Conservation (phyloP, 1,140 invertebrate genomes). For the Neotoxoptera formosana region DNA sequence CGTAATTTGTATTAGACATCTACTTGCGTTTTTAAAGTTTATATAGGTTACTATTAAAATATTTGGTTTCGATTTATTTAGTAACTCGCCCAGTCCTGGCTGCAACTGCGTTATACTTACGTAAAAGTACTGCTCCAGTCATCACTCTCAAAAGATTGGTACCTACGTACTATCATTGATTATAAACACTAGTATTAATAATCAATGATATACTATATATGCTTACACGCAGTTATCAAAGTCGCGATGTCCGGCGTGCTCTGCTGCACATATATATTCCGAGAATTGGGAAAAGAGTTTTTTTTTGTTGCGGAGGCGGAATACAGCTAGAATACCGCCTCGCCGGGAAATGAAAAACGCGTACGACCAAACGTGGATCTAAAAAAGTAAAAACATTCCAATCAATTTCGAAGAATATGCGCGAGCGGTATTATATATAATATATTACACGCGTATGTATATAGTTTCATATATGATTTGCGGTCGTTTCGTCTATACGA, state of each 20-base stretch:
- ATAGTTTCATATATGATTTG: conserved; percentile 17
- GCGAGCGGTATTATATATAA: too few species aligned
- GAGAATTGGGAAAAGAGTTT: not conserved
- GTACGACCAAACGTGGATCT: not conserved
- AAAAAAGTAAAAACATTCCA: conserved; percentile 1
- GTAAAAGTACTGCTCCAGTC: too few species aligned
- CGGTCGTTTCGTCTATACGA: conserved; percentile 12
- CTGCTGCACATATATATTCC: not conserved
- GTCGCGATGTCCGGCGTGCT: not conserved
- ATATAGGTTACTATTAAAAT: not conserved
- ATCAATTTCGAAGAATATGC: not conserved
- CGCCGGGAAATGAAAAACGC: not conserved
- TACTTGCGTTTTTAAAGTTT: not conserved
- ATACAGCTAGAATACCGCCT: not conserved
- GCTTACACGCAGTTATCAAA: not conserved
- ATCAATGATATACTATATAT: too few species aligned
- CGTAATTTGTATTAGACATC: not conserved
- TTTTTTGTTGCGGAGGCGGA: not conserved
- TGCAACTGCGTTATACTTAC: too few species aligned
- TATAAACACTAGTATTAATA: too few species aligned
- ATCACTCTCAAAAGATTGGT: too few species aligned
- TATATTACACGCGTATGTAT: not conserved
- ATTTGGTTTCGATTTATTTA: too few species aligned
- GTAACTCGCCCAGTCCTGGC: too few species aligned
- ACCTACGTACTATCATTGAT: too few species aligned